These are phyloP conservation scores for Phrynocephalus vlangalii DNA, from an alignment of 2,797 vertebrate species.

Conservation along the genomic window DNA sequence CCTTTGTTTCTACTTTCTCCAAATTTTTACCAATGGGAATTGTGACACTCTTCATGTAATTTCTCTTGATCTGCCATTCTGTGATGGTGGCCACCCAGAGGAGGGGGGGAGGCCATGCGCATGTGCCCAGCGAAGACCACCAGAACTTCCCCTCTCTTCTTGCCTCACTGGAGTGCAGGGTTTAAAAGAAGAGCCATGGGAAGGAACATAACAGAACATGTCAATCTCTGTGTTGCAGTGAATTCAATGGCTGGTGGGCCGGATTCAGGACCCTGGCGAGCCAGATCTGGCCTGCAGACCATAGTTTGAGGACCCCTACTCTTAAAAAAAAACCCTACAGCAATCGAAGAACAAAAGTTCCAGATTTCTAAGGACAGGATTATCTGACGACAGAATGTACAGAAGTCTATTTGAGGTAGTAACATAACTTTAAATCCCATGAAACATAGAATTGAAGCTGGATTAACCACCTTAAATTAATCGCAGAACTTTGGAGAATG, in stretches of 20 bases:
- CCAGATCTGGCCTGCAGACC: too few species aligned
- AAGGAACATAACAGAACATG: too few species aligned
- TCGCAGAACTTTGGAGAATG: neutral
- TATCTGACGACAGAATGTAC: neutral
- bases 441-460: neutral
- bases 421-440: neutral
- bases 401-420: neutral
- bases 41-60: neutral
- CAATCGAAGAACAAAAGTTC: neutral
- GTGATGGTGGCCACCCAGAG: neutral
- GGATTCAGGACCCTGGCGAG: too few species aligned
- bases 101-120: neutral
- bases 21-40: neutral
- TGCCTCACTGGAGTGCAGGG: too few species aligned
- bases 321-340: neutral
- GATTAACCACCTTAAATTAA: neutral
- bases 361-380: neutral
- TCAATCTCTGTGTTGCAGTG: too few species aligned
- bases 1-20: neutral
- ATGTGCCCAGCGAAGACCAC: neutral
- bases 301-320: too few species aligned
- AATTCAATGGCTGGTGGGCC: too few species aligned
- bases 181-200: too few species aligned
- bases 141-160: too few species aligned
- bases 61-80: neutral